Base-by-base conservation (phyloP, 1,140 invertebrate genomes). In the Hermetia illucens region DNA sequence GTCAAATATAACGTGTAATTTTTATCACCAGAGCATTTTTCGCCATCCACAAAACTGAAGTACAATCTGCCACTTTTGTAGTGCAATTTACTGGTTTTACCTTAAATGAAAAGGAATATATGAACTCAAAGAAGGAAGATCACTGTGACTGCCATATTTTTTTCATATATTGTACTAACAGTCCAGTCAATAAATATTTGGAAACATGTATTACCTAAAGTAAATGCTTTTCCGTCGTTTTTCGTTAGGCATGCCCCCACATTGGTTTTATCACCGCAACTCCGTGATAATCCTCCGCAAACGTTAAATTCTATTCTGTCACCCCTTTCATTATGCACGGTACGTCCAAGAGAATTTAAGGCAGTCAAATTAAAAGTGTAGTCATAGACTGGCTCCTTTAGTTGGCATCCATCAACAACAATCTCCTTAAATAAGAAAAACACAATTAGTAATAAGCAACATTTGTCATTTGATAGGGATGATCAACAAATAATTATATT, bases 251-350 rank as follows among this genome's bases (percentile, higher is more conserved):
- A 60, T 12, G 57, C 58, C 2, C 53, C 43, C 5, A 50, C 52
- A 43, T 55, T 47, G 12, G 29, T 48, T 32, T 50, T 44, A 5
- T 44, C 47, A 33, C 52, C 45, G 25, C 57, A 60, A 13, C 39
- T 48, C 17, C 40, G 42, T 0, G 45, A 44, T 10, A 58, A 34
- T 33, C 53, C 53, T 10, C 53, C 43, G 35, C 58, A 59, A 2
- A 60, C 20, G 27, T 60, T 60, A 30, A 59, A 60, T 33, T 56
- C 50, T 18, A 60, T 53, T 9, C 39, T 42, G 25, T 52, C 50
- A n/a, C 31, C 33, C 20, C 42, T 40, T 30, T 38, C 37, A 25
- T 35, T 35, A 1, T 20, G 20, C 3, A 49, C 40, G 8, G 45
- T 42, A 38, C 53, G 53, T 2, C 44, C 57, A 33, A 60, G 34